Percentiles rank a stretch among this genome's conserved stretches.
These are phyloP conservation scores for Apomyelois bistriatella DNA, from an alignment of 2,888 invertebrate species.

Conservation along the genomic window DNA sequence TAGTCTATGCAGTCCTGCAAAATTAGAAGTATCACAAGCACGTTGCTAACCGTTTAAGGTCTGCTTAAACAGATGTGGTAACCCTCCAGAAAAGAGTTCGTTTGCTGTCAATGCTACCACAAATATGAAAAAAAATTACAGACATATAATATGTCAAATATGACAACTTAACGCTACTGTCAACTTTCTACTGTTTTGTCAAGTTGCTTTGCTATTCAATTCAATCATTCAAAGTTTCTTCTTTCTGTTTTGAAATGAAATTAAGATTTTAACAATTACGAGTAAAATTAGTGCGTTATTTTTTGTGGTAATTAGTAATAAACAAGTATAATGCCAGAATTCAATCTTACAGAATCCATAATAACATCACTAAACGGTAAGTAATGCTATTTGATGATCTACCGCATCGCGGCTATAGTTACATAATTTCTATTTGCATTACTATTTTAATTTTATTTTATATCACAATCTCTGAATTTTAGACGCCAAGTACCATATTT, in stretches of 20 bases:
- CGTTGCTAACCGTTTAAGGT: too few relatives aligned
- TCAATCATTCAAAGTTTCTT: too few relatives aligned
- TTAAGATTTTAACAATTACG: background rate
- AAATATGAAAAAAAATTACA: too few relatives aligned
- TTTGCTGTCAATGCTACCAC: background rate
- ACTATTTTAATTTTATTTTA: constrained; percentile 41
- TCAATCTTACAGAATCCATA: constrained; percentile 57
- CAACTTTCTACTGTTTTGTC: too few relatives aligned
- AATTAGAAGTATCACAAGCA: too few relatives aligned
- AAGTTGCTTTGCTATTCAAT: too few relatives aligned
- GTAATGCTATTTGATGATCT: constrained; percentile 20
- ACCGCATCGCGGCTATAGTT: constrained; percentile 36
- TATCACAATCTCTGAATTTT: constrained; percentile 71
- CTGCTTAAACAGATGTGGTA: too few relatives aligned
- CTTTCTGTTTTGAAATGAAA: constrained; percentile 9
- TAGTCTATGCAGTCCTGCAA: too few relatives aligned
- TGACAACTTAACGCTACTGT: too few relatives aligned
- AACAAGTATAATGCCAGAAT: constrained; percentile 55
- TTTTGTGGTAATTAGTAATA: background rate
- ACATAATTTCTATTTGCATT: constrained; percentile 65
- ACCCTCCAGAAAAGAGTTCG: too few relatives aligned
- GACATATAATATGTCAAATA: too few relatives aligned
- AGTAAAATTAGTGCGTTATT: background rate
- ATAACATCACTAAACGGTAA: constrained; percentile 63
- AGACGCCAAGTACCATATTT: constrained; percentile 56